These are phyloP conservation scores for Esperia sulphurella DNA, from an alignment of 2,888 invertebrate genomes.

Conservation along the genomic window DNA sequence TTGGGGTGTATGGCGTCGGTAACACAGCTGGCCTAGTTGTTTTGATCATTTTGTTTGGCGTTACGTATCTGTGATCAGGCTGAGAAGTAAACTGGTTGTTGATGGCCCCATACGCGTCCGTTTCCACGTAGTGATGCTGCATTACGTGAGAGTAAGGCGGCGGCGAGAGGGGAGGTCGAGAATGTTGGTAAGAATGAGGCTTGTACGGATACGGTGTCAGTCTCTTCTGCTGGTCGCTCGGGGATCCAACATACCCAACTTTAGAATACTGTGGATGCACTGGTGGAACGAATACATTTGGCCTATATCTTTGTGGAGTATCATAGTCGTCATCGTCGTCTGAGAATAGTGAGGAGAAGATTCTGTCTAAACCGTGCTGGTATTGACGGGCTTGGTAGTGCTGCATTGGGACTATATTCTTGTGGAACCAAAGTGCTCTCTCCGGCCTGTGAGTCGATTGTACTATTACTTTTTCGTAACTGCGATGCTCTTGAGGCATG, in stretches of 20 bases:
- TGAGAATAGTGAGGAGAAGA: conserved; percentile 62
- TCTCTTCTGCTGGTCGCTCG: conserved; percentile 49
- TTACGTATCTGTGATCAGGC: conserved; percentile 39
- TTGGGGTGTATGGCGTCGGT: conserved; percentile 43
- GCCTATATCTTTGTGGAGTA: conserved; percentile 36
- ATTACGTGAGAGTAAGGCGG: conserved; percentile 35
- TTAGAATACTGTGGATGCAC: conserved; percentile 43
- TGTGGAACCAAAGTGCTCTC: conserved; percentile 63
- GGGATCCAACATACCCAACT: conserved; percentile 38
- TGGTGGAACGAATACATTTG: conserved; percentile 30
- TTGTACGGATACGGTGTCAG: conserved; percentile 45
- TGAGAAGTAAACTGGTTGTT: conserved; percentile 29
- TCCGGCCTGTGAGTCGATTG: conserved; percentile 37
- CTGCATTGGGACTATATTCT: conserved; percentile 47
- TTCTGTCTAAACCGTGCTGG: conserved; percentile 46
- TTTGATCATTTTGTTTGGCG: conserved; percentile 41
- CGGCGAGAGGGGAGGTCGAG: conserved; percentile 40
- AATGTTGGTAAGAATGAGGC: conserved; percentile 41
- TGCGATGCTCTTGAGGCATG: conserved; percentile 27
- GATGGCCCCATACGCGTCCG: conserved; percentile 4
- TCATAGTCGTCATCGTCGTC: conserved; percentile 50
- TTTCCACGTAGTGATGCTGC: conserved; percentile 44
- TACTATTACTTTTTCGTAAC: conserved; percentile 20
- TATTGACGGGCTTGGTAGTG: conserved; percentile 36
- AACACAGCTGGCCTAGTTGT: conserved; percentile 53